phyloP scores from a whole-genome alignment of 2,113 vertebrate species.

The Haemorhous mexicanus region DNA sequence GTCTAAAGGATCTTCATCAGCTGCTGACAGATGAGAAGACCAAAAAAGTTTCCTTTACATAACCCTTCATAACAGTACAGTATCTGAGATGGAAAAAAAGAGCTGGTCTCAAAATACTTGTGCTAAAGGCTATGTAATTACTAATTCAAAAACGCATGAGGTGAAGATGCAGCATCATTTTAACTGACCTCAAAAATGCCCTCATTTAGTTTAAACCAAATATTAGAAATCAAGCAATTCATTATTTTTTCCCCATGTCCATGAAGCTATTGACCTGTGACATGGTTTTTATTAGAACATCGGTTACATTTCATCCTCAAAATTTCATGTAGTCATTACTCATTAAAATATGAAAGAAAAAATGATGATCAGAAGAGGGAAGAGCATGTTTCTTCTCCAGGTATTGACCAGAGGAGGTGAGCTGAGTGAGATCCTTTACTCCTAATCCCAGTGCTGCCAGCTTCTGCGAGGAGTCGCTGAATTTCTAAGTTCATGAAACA shows the following conservation, averaged over 20 bases:
- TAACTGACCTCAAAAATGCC: background rate
- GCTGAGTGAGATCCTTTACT: background rate
- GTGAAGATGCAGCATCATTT: background rate
- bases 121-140: background rate
- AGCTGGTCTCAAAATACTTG: background rate
- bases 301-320: slow-evolving; percentile 57
- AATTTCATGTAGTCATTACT: slow-evolving; percentile 25
- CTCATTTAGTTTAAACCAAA: slow-evolving; percentile 31
- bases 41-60: background rate
- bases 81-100: background rate
- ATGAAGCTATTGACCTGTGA: slow-evolving; percentile 55
- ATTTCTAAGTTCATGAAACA: background rate
- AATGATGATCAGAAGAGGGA: slow-evolving; percentile 10
- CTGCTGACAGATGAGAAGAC: background rate
- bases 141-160: background rate
- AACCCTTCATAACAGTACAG: background rate
- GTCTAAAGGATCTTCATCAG: background rate
- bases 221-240: slow-evolving; percentile 42
- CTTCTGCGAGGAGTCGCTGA: background rate
- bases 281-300: slow-evolving; percentile 47
- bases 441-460: background rate
- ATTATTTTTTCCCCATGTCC: slow-evolving; percentile 26
- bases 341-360: slow-evolving; percentile 54
- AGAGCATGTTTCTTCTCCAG: slow-evolving; percentile 7
- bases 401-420: background rate